These are phyloP conservation scores for Corythoichthys intestinalis DNA, from an alignment of 2,113 vertebrate species.

Conservation along the genomic window DNA sequence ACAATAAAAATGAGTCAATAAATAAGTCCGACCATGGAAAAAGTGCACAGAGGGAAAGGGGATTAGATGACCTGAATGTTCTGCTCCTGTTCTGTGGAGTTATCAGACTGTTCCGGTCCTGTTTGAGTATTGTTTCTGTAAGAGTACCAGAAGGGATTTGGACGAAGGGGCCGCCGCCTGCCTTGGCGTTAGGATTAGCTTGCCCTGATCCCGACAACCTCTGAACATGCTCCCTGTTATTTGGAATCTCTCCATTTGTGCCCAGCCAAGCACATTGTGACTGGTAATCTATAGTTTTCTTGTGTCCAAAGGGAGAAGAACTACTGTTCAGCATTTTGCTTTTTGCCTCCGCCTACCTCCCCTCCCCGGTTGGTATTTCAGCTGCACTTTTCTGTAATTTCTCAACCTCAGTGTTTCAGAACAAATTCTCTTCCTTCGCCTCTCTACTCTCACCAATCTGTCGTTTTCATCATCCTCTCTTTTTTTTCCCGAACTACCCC, in stretches of 20 bases:
- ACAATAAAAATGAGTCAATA: neutral
- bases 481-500: constrained; percentile 24
- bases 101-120: constrained; percentile 40
- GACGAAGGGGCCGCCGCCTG: constrained; percentile 51
- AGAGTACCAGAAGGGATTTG: constrained; percentile 53
- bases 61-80: constrained; percentile 29
- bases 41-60: neutral
- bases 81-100: constrained; percentile 28
- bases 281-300: constrained; percentile 64
- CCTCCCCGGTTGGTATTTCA: constrained; percentile 45
- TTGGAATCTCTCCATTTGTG: constrained; percentile 64
- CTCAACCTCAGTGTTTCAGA: constrained; percentile 23
- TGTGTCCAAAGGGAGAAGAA: constrained; percentile 51
- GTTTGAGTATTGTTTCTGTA: constrained; percentile 53
- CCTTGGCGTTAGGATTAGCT: constrained; percentile 60
- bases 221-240: constrained; percentile 51
- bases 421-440: constrained; percentile 46
- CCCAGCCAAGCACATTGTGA: constrained; percentile 64
- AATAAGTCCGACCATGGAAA: neutral
- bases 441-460: constrained; percentile 25
- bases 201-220: constrained; percentile 55
- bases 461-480: constrained; percentile 29
- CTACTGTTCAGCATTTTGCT: constrained; percentile 40
- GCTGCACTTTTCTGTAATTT: constrained; percentile 10
- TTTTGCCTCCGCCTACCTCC: constrained; percentile 28